Base-by-base conservation (phyloP, 2,888 invertebrate genomes). In the Ophioninae sp. region DNA sequence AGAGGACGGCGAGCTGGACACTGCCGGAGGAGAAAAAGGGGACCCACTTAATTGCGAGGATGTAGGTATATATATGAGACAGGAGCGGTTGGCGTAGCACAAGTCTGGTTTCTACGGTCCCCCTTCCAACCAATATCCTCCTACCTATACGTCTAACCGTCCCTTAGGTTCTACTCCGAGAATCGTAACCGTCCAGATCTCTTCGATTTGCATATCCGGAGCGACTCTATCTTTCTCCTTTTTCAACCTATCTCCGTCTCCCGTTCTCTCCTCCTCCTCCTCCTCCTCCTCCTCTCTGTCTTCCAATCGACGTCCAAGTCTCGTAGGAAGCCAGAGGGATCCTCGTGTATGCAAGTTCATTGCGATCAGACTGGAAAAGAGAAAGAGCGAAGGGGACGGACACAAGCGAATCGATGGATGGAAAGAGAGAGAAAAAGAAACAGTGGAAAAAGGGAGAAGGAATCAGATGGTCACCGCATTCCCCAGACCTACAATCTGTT, bases 31-130 rank as follows among this genome's bases (percentile, higher is more conserved):
- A 89, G 65, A 73, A 89, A 89, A 79, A 61, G 59, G 82, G 88
- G 89, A 88, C 89, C 88, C 89, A 90, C 90, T 91, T 91, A 91
- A 91, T 91, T 91, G 91, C 90, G 88, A 87, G 88, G 88, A 91
- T 90, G 90, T 90, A 90, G 88, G 87, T 41, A 50, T 50, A 50
- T 50, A 89, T 87, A 59, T n/a, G 59, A 59, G 21, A 87, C 88
- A 86, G 88, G 76, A 85, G 84, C 85, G 86, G 84, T 79, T 84
- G 79, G 65, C 80, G 69, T 64, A 81, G 64, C 72, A 79, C 56
- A 75, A 67, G 72, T 21, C 68, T 62, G 76, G 59, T 79, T 76
- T 75, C 81, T 81, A 75, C n/a, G 83, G 85, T 83, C 85, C 86
- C 85, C 86, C 85, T 85, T 85, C 85, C 85, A 86, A 87, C 87